A percentile compares a stretch with the other conserved stretches of the same genome.
Conservation (phyloP, 92 coral and sea anemone species). For the Chrysogorgia sp. region DNA sequence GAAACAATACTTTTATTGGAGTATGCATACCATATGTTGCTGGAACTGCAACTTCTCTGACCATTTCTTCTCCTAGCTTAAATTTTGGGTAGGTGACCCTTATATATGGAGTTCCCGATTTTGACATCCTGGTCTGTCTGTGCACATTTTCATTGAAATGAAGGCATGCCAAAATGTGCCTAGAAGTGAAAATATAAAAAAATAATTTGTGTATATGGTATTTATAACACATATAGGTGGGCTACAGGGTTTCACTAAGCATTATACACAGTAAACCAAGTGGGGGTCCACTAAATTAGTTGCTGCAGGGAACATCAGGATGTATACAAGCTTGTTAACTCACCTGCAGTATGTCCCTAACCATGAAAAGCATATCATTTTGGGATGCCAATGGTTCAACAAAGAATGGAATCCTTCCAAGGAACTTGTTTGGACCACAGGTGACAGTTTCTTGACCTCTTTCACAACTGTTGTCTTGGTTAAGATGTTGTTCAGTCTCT, state of each 20-base stretch:
- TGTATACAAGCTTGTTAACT: too few species aligned
- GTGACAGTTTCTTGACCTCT: constrained; percentile 61
- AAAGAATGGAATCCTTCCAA: constrained; percentile 49
- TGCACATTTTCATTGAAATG: constrained; percentile 55
- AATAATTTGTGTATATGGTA: too few species aligned
- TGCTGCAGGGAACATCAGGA: too few species aligned
- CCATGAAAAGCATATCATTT: constrained; percentile 47
- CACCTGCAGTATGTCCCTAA: constrained; percentile 70
- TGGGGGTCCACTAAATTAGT: too few species aligned
- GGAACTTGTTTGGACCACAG: background rate
- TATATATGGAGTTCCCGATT: background rate
- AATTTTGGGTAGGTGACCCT: constrained; percentile 22
- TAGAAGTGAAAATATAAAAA: background rate
- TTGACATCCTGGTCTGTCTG: constrained; percentile 20
- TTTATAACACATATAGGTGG: too few species aligned
- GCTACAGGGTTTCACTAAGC: too few species aligned
- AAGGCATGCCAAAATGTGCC: constrained; percentile 51
- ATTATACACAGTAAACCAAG: too few species aligned
- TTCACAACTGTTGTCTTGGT: constrained; percentile 42
- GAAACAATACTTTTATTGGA: background rate
- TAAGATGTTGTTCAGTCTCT: constrained; percentile 48
- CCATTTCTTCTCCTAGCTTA: constrained; percentile 38
- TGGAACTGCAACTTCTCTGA: constrained; percentile 36
- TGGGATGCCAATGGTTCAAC: constrained; percentile 75
- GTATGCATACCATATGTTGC: constrained; percentile 40